Evolutionary conservation across 2,888 invertebrate genomes (phyloP).

Genomic region (Epirrhoe tristata): DNA sequence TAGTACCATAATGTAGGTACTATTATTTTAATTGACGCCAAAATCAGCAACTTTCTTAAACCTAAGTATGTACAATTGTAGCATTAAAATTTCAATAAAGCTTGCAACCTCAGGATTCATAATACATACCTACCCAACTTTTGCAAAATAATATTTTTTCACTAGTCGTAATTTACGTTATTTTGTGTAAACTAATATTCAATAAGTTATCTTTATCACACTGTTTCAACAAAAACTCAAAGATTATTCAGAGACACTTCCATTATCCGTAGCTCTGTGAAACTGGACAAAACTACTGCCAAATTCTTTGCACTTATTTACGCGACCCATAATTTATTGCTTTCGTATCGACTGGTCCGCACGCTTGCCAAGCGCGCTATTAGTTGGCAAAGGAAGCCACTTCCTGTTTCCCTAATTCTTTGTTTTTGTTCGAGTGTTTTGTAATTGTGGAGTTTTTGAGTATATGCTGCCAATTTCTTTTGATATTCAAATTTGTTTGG

Average conservation of each 20-base stretch:
- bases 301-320: slow-evolving; percentile 83
- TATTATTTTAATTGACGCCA: too few species aligned
- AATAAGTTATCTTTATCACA: too few species aligned
- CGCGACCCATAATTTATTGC: slow-evolving; percentile 75
- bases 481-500: slow-evolving; percentile 33
- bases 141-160: too few species aligned
- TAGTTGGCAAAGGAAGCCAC: slow-evolving; percentile 65
- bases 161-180: too few species aligned
- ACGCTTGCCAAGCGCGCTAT: slow-evolving; percentile 66
- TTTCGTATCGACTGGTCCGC: slow-evolving; percentile 71
- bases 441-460: slow-evolving; percentile 45
- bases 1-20: too few species aligned
- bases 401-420: slow-evolving; percentile 61
- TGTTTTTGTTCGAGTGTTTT: slow-evolving; percentile 60
- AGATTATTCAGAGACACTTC: slow-evolving; percentile 50
- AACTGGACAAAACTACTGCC: slow-evolving; percentile 73
- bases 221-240: neutral
- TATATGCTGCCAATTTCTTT: slow-evolving; percentile 37
- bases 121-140: too few species aligned
- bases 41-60: too few species aligned
- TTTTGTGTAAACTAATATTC: too few species aligned
- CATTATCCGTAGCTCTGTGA: slow-evolving; percentile 49
- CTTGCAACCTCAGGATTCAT: too few species aligned
- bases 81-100: too few species aligned
- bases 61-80: too few species aligned